Evolutionary conservation across 2,888 invertebrate species (phyloP), one percentile per base, ranked within the genome.

Genomic region (Thecocarcelia acutangulata): DNA sequence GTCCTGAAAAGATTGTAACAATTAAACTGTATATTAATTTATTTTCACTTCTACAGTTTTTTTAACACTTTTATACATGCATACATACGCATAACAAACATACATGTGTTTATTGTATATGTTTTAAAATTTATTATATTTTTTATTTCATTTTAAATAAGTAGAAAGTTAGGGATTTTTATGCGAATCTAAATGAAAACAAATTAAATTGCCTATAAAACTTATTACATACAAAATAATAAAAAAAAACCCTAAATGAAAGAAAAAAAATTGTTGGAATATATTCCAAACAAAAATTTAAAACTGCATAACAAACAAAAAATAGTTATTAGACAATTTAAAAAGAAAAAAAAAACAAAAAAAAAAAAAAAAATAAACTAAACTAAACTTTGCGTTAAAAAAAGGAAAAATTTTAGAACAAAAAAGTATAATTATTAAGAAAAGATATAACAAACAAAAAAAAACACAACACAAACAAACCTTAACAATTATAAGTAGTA

Each of bases 271-370:
- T 64, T 44, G 52, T 82, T 82, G 64, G 70, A 77, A 80, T 64
- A 76, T 77, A 80, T 80, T 83, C 72, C 80, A 77, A 80, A 76
- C 64, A 77, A 80, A 83, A 59, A 63, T 68, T 81, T 68, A 79
- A 72, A 58, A 83, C n/a, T 70, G 11, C 64, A 72, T 73, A 83
- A 54, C 52, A 75, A 78, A 54, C n/a, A 78, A 68, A 77, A 81
- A 56, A 81, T 78, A 78, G 73, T 63, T 83, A 68, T 58, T 73
- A 84, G 81, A 56, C 73, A 75, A 59, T 19, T 75, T 59, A 66
- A 17, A 54, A 52, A 33, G n/a, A n/a, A n/a, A n/a, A n/a, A 79
- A 72, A 58, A 83, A 74, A 5, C 64, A 70, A 69, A 83, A 54
- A 44, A 75, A 77, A 52, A n/a, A 78, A 68, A 77, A n/a, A n/a